These are phyloP conservation scores for Trachythela sp. DNA, from an alignment of 64 coral and sea anemone species.

Conservation along the genomic window DNA sequence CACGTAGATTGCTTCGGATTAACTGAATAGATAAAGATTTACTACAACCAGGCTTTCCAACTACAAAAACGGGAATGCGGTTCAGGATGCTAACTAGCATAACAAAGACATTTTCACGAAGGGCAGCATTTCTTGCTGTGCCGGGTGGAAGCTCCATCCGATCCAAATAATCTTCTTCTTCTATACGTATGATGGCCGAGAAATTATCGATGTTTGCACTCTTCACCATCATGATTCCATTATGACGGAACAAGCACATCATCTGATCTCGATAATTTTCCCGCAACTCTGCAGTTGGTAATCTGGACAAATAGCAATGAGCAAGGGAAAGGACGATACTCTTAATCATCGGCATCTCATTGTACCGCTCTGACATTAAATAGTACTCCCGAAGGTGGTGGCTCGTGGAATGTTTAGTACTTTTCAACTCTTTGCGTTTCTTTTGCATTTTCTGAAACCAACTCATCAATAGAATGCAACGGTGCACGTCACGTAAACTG, in stretches of 20 bases:
- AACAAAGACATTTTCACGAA: constrained; percentile 74
- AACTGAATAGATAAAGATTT: constrained; percentile 71
- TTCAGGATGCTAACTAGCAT: constrained; percentile 65
- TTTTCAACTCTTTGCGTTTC: not conserved
- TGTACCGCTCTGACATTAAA: not conserved
- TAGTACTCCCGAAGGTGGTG: not conserved
- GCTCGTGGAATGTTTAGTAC: not conserved
- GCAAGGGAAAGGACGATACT: constrained; percentile 64
- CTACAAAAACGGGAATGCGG: constrained; percentile 63
- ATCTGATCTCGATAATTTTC: constrained; percentile 40
- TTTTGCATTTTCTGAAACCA: constrained; percentile 56
- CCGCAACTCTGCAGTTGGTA: constrained; percentile 43
- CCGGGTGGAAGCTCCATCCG: constrained; percentile 62
- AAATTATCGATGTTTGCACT: not conserved
- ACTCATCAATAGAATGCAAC: constrained; percentile 61
- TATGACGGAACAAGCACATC: not conserved
- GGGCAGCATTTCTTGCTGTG: constrained; percentile 64
- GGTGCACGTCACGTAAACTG: constrained; percentile 75
- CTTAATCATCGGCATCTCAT: not conserved
- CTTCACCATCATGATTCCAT: not conserved
- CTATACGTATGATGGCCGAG: constrained; percentile 40
- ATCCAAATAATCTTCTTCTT: constrained; percentile 58
- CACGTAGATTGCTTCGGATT: constrained; percentile 63
- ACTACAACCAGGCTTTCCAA: constrained; percentile 69
- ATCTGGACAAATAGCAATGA: constrained; percentile 70